Evolutionary conservation across 2,113 vertebrate genomes (phyloP).

Genomic region (Tylochromis polylepis): DNA sequence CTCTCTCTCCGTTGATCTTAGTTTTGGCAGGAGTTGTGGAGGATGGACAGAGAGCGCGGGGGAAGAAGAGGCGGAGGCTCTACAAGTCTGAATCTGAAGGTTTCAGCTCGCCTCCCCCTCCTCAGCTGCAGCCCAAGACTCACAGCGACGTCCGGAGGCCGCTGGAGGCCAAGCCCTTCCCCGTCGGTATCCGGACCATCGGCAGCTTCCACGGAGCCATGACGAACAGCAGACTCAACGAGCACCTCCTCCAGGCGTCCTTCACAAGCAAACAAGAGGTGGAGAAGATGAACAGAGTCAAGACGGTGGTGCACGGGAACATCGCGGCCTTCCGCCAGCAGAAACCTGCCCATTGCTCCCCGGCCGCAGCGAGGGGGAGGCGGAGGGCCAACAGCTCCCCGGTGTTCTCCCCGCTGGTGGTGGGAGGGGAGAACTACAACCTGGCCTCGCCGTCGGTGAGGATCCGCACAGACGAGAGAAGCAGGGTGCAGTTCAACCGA

Average conservation of each 20-base stretch:
- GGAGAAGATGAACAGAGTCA: constrained; percentile 19
- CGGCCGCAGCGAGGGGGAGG: constrained; percentile 46
- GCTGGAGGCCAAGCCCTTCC: constrained; percentile 56
- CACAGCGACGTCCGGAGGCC: constrained; percentile 34
- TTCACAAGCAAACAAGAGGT: constrained; percentile 28
- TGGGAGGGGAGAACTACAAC: constrained; percentile 70
- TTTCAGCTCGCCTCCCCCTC: constrained; percentile 22
- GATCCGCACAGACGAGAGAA: constrained; percentile 38
- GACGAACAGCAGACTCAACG: constrained; percentile 52
- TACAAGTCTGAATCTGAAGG: constrained; percentile 73
- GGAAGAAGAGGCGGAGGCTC: constrained; percentile 69
- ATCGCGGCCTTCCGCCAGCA: constrained; percentile 50
- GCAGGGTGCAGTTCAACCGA: constrained; percentile 44
- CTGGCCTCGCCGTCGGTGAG: constrained; percentile 61
- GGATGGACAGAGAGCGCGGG: constrained; percentile 31
- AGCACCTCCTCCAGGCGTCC: constrained; percentile 29
- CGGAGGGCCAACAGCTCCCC: constrained; percentile 62
- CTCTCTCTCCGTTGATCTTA: neutral
- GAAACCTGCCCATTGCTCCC: constrained; percentile 4
- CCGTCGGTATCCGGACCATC: constrained; percentile 54
- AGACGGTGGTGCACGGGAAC: constrained; percentile 23
- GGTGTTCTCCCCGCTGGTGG: constrained; percentile 61
- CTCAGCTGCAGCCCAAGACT: constrained; percentile 20
- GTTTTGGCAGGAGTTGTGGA: constrained; percentile 12
- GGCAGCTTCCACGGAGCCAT: constrained; percentile 64